A percentile compares a stretch with the other conserved stretches of the same genome.
Evolutionary conservation across 2,797 vertebrate species (phyloP).

Genomic region (Melanotaenia boesemani): DNA sequence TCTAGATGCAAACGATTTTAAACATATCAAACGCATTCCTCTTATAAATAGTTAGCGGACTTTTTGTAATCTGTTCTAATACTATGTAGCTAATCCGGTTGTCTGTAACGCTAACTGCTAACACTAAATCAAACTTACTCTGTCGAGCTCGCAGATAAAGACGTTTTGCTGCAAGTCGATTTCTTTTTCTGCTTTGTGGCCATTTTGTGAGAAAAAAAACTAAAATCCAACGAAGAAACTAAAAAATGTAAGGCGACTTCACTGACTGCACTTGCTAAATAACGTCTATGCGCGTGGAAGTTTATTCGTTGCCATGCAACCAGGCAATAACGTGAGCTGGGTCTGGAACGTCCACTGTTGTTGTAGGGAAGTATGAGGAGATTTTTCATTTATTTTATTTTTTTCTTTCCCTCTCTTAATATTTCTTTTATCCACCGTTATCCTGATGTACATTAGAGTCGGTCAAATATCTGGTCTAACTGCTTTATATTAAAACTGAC

Average conservation of each 20-base stretch:
- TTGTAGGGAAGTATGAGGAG: neutral
- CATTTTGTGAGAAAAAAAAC: slow-evolving; percentile 58
- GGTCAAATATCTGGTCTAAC: neutral
- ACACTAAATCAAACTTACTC: slow-evolving; percentile 75
- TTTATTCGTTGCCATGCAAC: slow-evolving; percentile 77
- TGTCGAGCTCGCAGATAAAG: slow-evolving; percentile 68
- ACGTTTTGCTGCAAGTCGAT: slow-evolving; percentile 64
- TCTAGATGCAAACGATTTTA: no score
- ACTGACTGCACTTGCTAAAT: slow-evolving; percentile 9
- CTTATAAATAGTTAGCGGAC: no score
- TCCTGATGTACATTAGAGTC: neutral
- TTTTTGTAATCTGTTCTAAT: no score
- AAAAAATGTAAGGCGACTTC: neutral
- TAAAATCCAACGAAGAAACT: neutral
- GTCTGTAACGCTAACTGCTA: neutral
- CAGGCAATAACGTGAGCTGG: slow-evolving; percentile 15
- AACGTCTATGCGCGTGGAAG: slow-evolving; percentile 15
- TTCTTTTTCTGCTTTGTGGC: slow-evolving; percentile 81
- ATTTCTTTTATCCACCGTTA: neutral
- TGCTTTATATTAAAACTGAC: no score
- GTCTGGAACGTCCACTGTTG: slow-evolving; percentile 3
- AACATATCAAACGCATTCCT: no score
- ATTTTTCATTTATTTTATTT: neutral
- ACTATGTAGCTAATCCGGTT: slow-evolving; percentile 10
- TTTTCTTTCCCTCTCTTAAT: no score